Evolutionary conservation across 1,140 invertebrate species (phyloP).

Genomic region (Potamilus streckersoni): DNA sequence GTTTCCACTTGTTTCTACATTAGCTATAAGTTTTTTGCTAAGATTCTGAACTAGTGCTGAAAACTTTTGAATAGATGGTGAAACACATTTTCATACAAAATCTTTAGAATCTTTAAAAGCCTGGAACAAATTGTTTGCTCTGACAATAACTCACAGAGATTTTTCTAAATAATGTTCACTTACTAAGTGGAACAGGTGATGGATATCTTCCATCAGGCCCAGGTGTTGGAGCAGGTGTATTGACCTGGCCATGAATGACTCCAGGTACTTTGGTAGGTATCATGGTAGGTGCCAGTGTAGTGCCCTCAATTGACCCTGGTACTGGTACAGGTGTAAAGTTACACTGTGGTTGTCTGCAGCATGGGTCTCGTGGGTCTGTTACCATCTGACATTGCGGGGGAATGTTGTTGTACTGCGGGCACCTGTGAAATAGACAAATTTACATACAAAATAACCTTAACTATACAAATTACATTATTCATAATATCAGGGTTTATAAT

Average conservation of each 20-base stretch:
- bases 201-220: conserved; percentile 30
- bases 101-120: too few species aligned
- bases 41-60: too few species aligned
- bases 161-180: conserved; percentile 14
- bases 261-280: conserved; percentile 31
- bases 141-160: too few species aligned
- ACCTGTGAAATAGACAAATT: conserved; percentile 32
- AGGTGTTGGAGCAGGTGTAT: conserved; percentile 32
- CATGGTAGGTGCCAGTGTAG: conserved; percentile 18
- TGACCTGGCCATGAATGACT: conserved; percentile 30
- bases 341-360: conserved; percentile 52
- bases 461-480: too few species aligned
- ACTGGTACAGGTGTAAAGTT: conserved; percentile 25
- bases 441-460: too few species aligned
- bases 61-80: too few species aligned
- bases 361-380: conserved; percentile 51
- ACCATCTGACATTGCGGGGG: conserved; percentile 47
- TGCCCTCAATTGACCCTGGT: conserved; percentile 2
- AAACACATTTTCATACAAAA: too few species aligned
- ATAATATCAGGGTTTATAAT: too few species aligned
- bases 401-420: conserved; percentile 47
- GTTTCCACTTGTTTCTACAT: too few species aligned
- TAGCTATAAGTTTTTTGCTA: too few species aligned
- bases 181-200: conserved; percentile 30
- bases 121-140: too few species aligned